Evolutionary conservation across 2,797 vertebrate genomes (phyloP).

Genomic region (Ibycter americanus): DNA sequence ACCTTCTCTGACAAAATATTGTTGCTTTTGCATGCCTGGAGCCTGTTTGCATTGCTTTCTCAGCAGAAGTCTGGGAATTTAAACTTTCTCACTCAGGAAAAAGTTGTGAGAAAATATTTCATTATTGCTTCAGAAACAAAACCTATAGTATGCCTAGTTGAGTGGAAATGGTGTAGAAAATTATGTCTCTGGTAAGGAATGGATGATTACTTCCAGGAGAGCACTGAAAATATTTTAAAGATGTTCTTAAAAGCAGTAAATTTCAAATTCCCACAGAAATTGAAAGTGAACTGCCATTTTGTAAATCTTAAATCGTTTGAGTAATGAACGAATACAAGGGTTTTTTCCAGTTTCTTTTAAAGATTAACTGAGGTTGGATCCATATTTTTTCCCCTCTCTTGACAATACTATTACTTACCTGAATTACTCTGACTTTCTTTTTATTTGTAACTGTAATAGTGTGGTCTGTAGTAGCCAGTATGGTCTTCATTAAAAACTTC

Average conservation of each 20-base stretch:
- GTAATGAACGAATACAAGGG: neutral
- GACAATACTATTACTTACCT: neutral
- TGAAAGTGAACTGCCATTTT: neutral
- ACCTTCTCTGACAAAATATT: neutral
- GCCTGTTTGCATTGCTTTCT: neutral
- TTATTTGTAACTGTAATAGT: neutral
- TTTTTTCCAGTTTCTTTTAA: neutral
- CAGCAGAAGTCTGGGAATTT: neutral
- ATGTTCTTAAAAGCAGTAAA: neutral
- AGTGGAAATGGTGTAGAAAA: neutral
- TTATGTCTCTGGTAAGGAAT: neutral
- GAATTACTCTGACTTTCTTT: neutral
- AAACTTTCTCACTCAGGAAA: neutral
- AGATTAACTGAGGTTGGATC: neutral
- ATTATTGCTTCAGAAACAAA: neutral
- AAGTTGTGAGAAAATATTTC: neutral
- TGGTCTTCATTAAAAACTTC: neutral
- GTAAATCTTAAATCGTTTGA: neutral
- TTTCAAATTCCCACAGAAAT: neutral
- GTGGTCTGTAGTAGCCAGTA: neutral
- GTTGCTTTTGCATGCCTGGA: neutral
- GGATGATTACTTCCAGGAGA: neutral
- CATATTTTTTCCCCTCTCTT: neutral
- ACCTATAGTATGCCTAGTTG: neutral
- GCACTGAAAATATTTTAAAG: neutral